These are phyloP conservation scores for Scalopus aquaticus DNA, from an alignment of 2,113 vertebrate species.

Conservation along the genomic window DNA sequence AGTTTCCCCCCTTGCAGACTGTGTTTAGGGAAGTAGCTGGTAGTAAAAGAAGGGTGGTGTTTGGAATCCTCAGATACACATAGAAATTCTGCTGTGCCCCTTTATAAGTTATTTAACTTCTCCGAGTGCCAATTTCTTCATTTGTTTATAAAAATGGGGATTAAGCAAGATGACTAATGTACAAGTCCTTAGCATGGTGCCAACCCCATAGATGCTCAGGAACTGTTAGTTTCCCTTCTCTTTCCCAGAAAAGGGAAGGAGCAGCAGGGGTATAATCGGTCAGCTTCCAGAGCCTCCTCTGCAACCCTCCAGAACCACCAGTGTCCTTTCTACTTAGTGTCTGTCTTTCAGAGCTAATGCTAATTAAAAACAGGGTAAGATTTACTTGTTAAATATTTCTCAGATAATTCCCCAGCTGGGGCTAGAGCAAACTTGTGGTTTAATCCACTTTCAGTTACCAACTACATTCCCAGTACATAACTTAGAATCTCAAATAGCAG, in stretches of 20 bases:
- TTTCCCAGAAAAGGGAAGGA: constrained; percentile 56
- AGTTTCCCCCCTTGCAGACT: background rate
- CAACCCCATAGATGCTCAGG: background rate
- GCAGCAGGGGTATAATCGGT: background rate
- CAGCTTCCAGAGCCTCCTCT: background rate
- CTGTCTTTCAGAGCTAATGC: background rate
- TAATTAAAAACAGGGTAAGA: constrained; percentile 1
- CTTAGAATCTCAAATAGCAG: constrained; percentile 37
- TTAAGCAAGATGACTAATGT: background rate
- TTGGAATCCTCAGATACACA: background rate
- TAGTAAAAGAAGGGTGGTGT: background rate
- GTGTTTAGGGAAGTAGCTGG: background rate
- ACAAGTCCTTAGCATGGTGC: background rate
- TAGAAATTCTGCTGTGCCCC: background rate
- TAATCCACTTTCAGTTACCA: constrained; percentile 16
- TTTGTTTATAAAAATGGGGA: constrained; percentile 1
- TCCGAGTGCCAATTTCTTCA: constrained; percentile 8
- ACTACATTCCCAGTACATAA: background rate
- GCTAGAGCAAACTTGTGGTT: background rate
- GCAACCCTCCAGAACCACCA: background rate
- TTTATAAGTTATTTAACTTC: background rate
- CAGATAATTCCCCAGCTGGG: background rate
- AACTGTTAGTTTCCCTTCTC: constrained; percentile 64
- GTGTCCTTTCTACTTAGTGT: background rate
- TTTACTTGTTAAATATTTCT: background rate